phyloP scores from a whole-genome alignment of 1,140 invertebrate genomes.

The Sycophila sp. region DNA sequence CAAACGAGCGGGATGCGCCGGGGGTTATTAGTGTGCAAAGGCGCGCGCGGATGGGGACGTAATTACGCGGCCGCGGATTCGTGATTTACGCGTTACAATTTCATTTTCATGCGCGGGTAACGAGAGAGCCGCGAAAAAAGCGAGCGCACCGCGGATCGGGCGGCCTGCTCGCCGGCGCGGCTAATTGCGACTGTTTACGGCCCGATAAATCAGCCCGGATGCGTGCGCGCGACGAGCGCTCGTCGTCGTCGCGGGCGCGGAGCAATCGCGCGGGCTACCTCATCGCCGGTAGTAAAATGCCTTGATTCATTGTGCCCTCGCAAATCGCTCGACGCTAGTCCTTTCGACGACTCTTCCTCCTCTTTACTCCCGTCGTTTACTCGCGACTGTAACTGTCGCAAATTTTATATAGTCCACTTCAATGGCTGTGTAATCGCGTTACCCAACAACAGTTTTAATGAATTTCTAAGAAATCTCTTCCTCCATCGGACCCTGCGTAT shows the following conservation, averaged over 20 bases:
- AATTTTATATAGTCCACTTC: too few species aligned
- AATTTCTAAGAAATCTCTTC: too few species aligned
- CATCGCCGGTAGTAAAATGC: background rate
- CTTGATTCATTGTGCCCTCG: background rate
- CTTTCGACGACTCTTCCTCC: background rate
- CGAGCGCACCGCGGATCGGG: background rate
- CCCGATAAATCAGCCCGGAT: slow-evolving; percentile 40
- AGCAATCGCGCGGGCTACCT: slow-evolving; percentile 37
- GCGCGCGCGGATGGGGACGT: too few species aligned
- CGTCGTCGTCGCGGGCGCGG: slow-evolving; percentile 19
- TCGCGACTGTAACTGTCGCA: slow-evolving; percentile 6
- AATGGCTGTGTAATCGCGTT: too few species aligned
- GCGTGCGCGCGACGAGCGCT: slow-evolving; percentile 14
- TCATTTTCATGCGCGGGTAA: slow-evolving; percentile 33
- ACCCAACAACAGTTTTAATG: too few species aligned
- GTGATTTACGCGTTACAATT: slow-evolving; percentile 23
- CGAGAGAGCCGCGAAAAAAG: slow-evolving; percentile 16
- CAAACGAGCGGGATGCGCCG: background rate
- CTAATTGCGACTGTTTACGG: slow-evolving; percentile 42
- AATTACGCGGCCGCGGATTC: background rate
- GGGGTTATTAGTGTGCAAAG: too few species aligned
- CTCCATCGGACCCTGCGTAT: too few species aligned
- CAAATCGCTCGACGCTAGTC: background rate
- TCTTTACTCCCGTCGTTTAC: slow-evolving; percentile 9
- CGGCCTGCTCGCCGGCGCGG: slow-evolving; percentile 29